Base-by-base conservation (phyloP, 2,888 invertebrate species). In the Scaeva pyrastri region DNA sequence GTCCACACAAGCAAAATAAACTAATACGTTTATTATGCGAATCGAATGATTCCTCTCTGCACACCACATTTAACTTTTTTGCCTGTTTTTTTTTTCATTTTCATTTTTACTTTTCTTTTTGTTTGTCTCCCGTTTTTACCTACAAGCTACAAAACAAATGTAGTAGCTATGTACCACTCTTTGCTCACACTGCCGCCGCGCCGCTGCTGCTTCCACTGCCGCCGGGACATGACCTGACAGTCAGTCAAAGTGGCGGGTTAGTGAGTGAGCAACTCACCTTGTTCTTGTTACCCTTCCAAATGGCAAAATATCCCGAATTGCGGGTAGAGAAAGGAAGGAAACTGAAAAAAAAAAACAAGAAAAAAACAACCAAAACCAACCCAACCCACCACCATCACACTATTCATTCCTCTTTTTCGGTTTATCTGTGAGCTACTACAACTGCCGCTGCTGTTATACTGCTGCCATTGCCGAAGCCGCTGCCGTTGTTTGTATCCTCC, bases 1-100 rank as follows among this genome's bases (percentile, higher is more conserved):
- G 58, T 71, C 45, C 75, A 72, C 75, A 76, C 74, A 84, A 74
- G 56, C 60, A 79, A 74, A 68, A 71, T 71, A 70, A 66, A 84
- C 70, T 83, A 83, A 83, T 78, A 70, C 83, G 78, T 74, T 83
- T 78, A 70, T 83, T 77, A 83, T 83, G 68, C 74, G 70, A 73
- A 50, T 80, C 56, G 73, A 74, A 68, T 80, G 68, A 83, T 78
- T 64, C 31, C 52, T 74, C 73, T 74, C 78, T 73, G 78, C 16
- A 64, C 70, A 48, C 55, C 73, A 55, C 64, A 83, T 70, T 73
- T 19, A 62, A 68, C 45, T 52, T 72, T 56, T 68, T n/a, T n/a
- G n/a, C n/a, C n/a, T n/a, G n/a, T n/a, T 45, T 52, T 36, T 68
- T 84, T 76, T 21, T 45, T 64, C 14, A 19, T 11, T 68, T 21